A percentile compares a stretch with the other conserved stretches of the same genome.
Evolutionary conservation across 2,113 vertebrate species (phyloP).

Genomic region (Octodon degus): DNA sequence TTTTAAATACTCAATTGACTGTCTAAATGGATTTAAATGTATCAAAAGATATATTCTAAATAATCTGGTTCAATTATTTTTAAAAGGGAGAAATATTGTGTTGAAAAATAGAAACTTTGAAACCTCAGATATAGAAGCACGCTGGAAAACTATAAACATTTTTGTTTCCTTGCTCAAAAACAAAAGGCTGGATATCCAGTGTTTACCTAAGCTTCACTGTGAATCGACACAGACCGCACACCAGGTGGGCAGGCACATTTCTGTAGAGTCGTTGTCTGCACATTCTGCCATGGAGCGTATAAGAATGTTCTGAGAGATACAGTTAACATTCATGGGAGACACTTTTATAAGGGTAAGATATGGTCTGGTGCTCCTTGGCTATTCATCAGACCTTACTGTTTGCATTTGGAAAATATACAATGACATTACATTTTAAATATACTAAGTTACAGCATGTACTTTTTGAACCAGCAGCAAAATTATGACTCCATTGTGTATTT

Average conservation of each 20-base stretch:
- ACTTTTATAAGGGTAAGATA: conserved; percentile 81
- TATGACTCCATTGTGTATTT: conserved; percentile 81
- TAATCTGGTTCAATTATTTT: conserved; percentile 45
- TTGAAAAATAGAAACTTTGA: conserved; percentile 50
- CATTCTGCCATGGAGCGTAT: not conserved
- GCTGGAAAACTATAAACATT: conserved; percentile 59
- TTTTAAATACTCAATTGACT: conserved; percentile 53
- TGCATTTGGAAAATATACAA: conserved; percentile 81
- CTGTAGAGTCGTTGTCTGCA: conserved; percentile 37
- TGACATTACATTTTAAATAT: conserved; percentile 74
- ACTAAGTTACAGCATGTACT: conserved; percentile 49
- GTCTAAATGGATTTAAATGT: conserved; percentile 57
- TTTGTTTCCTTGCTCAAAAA: conserved; percentile 48
- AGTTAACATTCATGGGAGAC: conserved; percentile 66
- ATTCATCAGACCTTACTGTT: conserved; percentile 74
- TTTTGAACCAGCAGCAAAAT: conserved; percentile 75
- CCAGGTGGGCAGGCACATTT: conserved; percentile 37
- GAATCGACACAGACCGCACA: conserved; percentile 69
- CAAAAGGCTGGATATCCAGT: conserved; percentile 23
- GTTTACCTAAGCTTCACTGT: conserved; percentile 56
- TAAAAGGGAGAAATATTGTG: conserved; percentile 37
- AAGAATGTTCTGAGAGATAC: conserved; percentile 51
- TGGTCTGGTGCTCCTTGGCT: conserved; percentile 70
- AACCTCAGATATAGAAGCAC: not conserved
- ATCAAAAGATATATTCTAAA: conserved; percentile 50